Conservation (phyloP, 2,113 vertebrate species). For the Pampusana beccarii region DNA sequence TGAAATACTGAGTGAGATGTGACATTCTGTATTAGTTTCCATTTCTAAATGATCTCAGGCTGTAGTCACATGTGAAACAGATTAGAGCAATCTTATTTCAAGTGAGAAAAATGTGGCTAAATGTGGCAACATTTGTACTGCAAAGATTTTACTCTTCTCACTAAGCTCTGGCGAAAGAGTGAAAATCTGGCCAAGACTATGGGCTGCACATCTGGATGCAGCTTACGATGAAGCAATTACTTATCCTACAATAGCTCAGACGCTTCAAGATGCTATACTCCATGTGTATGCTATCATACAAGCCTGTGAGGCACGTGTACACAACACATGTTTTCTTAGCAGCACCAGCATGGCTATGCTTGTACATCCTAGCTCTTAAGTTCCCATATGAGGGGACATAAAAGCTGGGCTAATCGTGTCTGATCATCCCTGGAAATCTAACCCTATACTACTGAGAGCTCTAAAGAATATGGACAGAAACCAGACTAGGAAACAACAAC, state of each 20-base stretch:
- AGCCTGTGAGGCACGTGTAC: conserved; percentile 36
- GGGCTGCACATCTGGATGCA: not conserved
- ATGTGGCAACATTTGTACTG: conserved; percentile 6
- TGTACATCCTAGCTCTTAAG: not conserved
- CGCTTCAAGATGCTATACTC: not conserved
- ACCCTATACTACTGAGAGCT: not conserved
- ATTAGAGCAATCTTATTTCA: conserved; percentile 19
- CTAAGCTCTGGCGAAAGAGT: not conserved
- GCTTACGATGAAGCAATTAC: conserved; percentile 39
- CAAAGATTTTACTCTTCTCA: conserved; percentile 14
- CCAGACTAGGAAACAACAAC: not conserved
- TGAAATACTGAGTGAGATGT: not conserved
- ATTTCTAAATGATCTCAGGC: not conserved
- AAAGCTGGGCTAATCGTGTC: not conserved
- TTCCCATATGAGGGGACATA: not conserved
- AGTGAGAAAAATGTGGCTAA: not conserved
- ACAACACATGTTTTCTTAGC: not conserved
- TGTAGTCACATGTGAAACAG: not conserved
- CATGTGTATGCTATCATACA: not conserved
- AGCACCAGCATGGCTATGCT: not conserved
- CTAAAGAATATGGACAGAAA: not conserved
- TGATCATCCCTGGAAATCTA: not conserved
- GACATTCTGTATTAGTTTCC: not conserved
- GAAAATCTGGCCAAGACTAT: not conserved
- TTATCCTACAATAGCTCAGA: conserved; percentile 31